Evolutionary conservation across 2,797 vertebrate genomes (phyloP).

Genomic region (Novumbra hubbsi): DNA sequence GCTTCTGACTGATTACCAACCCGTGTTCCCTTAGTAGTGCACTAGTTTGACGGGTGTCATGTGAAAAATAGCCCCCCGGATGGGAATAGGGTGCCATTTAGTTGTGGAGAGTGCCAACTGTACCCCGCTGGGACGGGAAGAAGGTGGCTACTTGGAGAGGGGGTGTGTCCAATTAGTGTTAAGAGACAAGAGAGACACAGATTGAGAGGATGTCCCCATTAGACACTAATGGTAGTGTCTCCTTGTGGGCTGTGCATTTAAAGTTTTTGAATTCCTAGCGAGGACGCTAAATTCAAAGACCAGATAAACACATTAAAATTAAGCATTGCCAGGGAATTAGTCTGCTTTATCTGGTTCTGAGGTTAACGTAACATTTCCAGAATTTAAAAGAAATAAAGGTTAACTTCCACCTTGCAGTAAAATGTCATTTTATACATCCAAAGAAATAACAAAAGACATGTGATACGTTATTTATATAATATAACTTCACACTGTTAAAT

Average conservation of each 20-base stretch:
- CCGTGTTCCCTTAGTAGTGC: too few relatives aligned
- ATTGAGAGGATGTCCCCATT: neutral
- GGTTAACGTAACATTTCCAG: neutral
- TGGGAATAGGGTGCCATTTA: too few relatives aligned
- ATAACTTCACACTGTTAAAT: neutral
- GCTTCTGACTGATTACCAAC: too few relatives aligned
- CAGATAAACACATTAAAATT: neutral
- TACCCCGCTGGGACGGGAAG: too few relatives aligned
- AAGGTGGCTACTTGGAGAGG: too few relatives aligned
- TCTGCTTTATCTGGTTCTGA: neutral
- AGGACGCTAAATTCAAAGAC: constrained; percentile 5
- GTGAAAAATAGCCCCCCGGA: too few relatives aligned
- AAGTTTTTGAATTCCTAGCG: constrained; percentile 5
- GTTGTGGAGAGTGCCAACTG: too few relatives aligned
- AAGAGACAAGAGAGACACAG: neutral
- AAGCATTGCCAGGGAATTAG: neutral
- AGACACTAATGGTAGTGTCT: constrained; percentile 7
- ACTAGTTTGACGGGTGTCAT: too few relatives aligned
- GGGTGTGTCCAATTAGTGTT: neutral
- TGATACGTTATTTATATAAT: neutral
- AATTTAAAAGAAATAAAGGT: neutral
- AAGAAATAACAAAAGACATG: neutral
- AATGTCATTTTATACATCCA: neutral
- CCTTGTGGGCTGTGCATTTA: neutral
- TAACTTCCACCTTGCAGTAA: too few relatives aligned